Base-by-base conservation (phyloP, 2,888 invertebrate species). In the Drosophila sordidula region DNA sequence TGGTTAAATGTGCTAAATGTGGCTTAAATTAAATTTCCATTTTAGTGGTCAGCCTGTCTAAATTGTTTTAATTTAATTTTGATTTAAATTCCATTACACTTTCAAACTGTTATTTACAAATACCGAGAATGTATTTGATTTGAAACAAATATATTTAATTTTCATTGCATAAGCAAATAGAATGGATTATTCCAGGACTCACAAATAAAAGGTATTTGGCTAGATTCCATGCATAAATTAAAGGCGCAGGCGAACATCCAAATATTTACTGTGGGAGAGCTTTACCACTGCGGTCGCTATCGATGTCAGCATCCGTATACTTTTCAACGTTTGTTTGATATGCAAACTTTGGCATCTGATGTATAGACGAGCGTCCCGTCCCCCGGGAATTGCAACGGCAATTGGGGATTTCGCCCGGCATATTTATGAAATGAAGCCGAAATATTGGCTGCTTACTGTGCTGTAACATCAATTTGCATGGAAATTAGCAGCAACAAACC, bases 391-490 rank as follows among this genome's bases (percentile, higher is more conserved):
- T 62, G 70, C 34, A 47, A 18, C 47, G 51, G 72, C 63, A 80
- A 82, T 83, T 80, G 78, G 81, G 78, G 75, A 83, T 64, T 79
- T 59, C 62, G 59, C 32, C 34, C 12, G 63, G 62, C 55, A 46
- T 41, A 62, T 86, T 86, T 83, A 82, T 80, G 83, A 82, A 82
- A 83, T 86, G 86, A 82, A 73, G 78, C 82, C 76, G 80, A 82
- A 83, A 82, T 80, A 82, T 82, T 86, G 83, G 73, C 82, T 80
- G 82, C 82, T 82, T 82, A 86, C 83, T 82, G 83, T 82, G 80
- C 80, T 82, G 82, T 83, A 86, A 82, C 86, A 78, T 83, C 83
- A 82, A 82, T 82, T 82, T 82, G 82, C 82, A 82, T 82, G 86
- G 82, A 82, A 82, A 82, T 82, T 80, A 82, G 73, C 56, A 47